Conservation (phyloP, 2,888 invertebrate species). For the Dendrolimus pini region DNA sequence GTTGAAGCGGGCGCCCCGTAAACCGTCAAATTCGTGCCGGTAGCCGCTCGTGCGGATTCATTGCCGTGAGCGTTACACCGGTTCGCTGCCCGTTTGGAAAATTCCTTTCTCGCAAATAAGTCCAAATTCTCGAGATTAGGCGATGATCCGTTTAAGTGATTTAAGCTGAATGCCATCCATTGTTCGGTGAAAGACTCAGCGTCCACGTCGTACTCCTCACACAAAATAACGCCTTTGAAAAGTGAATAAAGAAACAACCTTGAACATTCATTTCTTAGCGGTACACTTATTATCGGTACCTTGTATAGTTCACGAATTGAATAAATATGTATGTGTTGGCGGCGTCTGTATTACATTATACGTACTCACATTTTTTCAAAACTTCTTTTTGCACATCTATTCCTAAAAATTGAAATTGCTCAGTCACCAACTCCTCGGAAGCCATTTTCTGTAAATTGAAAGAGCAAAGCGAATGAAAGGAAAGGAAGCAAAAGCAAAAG, state of each 20-base stretch:
- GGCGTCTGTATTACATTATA: conserved; percentile 4
- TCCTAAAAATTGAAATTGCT: conserved; percentile 80
- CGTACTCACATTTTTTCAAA: conserved; percentile 74
- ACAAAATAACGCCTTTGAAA: conserved; percentile 78
- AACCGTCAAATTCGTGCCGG: conserved; percentile 56
- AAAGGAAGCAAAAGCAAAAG: conserved; percentile 19
- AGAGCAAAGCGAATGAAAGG: conserved; percentile 28
- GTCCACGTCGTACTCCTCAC: conserved; percentile 77
- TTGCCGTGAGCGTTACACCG: conserved; percentile 41
- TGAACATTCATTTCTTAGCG: conserved; percentile 56
- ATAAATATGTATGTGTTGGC: not conserved
- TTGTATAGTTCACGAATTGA: conserved; percentile 8
- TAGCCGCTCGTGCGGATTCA: conserved; percentile 48
- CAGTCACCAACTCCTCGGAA: conserved; percentile 74
- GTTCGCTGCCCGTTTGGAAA: conserved; percentile 66
- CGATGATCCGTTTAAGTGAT: conserved; percentile 77
- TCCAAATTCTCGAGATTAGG: conserved; percentile 78
- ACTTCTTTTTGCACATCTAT: conserved; percentile 73
- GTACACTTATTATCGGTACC: conserved; percentile 15
- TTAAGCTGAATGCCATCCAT: conserved; percentile 87
- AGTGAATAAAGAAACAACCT: conserved; percentile 59
- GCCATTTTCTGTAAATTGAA: conserved; percentile 68
- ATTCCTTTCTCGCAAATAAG: conserved; percentile 80
- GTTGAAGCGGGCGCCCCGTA: conserved; percentile 44
- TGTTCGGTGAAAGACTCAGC: conserved; percentile 84